Conservation (phyloP, 2,797 vertebrate species). For the Peromyscus aztecus region DNA sequence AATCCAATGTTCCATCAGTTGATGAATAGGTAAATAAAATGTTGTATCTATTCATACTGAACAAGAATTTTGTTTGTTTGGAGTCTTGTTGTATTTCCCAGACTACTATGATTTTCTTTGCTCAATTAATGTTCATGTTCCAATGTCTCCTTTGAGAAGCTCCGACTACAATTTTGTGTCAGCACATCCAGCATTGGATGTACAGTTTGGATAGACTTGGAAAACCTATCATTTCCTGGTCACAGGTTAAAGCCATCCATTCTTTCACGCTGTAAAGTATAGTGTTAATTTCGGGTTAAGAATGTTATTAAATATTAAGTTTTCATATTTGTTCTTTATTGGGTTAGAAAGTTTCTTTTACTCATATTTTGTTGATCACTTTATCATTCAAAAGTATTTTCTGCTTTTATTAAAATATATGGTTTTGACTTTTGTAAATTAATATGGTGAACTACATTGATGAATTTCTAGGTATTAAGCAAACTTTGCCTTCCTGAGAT, state of each 20-base stretch:
- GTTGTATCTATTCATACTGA: neutral
- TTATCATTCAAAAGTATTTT: neutral
- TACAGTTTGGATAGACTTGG: neutral
- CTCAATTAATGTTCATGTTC: no score
- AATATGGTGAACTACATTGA: neutral
- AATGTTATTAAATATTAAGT: neutral
- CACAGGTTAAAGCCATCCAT: neutral
- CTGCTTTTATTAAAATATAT: constrained; percentile 15
- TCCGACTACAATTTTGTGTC: neutral
- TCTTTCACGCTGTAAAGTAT: neutral
- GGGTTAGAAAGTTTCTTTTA: neutral
- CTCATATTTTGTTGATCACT: neutral
- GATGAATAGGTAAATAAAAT: neutral
- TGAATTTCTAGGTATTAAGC: neutral
- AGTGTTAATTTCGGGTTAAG: neutral
- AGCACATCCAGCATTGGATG: neutral
- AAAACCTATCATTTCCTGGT: neutral
- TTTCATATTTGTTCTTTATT: neutral
- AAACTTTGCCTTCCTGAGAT: neutral
- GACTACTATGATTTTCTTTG: neutral
- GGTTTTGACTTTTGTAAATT: neutral
- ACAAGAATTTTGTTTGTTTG: neutral
- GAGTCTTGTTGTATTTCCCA: neutral
- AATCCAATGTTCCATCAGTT: neutral
- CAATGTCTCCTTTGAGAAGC: neutral